A percentile compares a stretch with the other conserved stretches of the same genome.
These are phyloP conservation scores for Limnodromus scolopaceus DNA, from an alignment of 2,797 vertebrate genomes.

Conservation along the genomic window DNA sequence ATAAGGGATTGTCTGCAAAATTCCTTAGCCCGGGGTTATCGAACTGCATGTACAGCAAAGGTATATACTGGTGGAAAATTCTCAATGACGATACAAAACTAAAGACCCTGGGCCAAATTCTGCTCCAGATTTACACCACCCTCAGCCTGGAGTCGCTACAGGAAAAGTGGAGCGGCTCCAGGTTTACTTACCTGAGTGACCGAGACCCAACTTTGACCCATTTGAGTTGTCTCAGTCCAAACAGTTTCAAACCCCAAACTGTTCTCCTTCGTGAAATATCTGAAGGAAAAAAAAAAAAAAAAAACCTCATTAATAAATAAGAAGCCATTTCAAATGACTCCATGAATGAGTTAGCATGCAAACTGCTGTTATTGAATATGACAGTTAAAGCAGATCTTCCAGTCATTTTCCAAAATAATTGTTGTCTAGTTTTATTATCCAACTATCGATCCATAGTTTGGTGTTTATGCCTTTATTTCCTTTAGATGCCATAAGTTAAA, in stretches of 20 bases:
- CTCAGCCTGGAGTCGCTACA: not conserved
- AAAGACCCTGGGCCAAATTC: not conserved
- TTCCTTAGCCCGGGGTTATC: slow-evolving; percentile 14
- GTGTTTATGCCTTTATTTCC: not conserved
- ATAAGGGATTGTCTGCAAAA: slow-evolving; percentile 35
- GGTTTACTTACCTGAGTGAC: not conserved
- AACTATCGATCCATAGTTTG: not conserved
- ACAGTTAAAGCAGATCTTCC: not conserved
- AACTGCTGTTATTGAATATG: slow-evolving; percentile 6
- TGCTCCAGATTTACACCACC: not conserved
- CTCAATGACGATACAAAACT: not conserved
- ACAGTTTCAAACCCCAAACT: not conserved
- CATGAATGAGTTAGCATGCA: not conserved
- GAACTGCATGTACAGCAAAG: not conserved
- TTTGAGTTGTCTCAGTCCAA: not conserved
- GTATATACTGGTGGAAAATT: not conserved
- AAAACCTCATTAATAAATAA: slow-evolving; percentile 60
- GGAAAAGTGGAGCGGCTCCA: not conserved
- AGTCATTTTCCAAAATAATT: slow-evolving; percentile 13
- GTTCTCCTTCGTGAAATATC: not conserved
- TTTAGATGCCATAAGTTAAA: not conserved
- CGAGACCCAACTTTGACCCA: not conserved
- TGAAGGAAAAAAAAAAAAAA: not conserved
- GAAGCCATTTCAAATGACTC: slow-evolving; percentile 28
- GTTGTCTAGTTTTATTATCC: not conserved